phyloP scores from a whole-genome alignment of 2,113 vertebrate species.

The Archilochus colubris region DNA sequence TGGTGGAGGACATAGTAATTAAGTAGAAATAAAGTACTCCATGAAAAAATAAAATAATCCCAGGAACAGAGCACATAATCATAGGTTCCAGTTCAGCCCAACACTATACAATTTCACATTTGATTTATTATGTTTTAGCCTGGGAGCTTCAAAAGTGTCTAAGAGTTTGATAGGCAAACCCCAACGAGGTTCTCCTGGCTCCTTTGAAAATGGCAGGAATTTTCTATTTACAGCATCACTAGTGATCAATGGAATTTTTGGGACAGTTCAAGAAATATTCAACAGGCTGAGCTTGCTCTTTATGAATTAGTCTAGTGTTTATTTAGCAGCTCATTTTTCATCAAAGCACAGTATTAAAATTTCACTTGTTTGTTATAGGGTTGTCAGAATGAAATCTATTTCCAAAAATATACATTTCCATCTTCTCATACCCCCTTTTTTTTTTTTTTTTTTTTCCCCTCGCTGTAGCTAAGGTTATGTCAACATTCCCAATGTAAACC shows the following conservation, averaged over 20 bases:
- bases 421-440: background rate
- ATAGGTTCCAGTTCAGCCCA: background rate
- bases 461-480: slow-evolving; percentile 44
- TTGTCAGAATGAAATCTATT: slow-evolving; percentile 58
- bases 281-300: slow-evolving; percentile 48
- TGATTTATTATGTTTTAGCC: slow-evolving; percentile 57
- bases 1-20: background rate
- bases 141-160: slow-evolving; percentile 55
- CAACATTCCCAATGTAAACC: slow-evolving; percentile 37
- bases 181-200: slow-evolving; percentile 50
- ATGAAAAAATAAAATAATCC: slow-evolving; percentile 12
- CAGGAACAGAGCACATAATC: background rate
- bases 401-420: slow-evolving; percentile 66
- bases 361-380: slow-evolving; percentile 56
- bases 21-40: slow-evolving; percentile 56
- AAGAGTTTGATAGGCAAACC: slow-evolving; percentile 52
- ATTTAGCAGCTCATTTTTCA: slow-evolving; percentile 65
- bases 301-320: slow-evolving; percentile 63
- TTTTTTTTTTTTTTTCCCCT: background rate
- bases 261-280: slow-evolving; percentile 39
- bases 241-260: slow-evolving; percentile 34
- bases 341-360: slow-evolving; percentile 24
- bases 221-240: slow-evolving; percentile 55
- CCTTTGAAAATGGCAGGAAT: slow-evolving; percentile 57
- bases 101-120: slow-evolving; percentile 17